Conservation (phyloP, 2,797 vertebrate genomes). For the Sarcophilus harrisii region DNA sequence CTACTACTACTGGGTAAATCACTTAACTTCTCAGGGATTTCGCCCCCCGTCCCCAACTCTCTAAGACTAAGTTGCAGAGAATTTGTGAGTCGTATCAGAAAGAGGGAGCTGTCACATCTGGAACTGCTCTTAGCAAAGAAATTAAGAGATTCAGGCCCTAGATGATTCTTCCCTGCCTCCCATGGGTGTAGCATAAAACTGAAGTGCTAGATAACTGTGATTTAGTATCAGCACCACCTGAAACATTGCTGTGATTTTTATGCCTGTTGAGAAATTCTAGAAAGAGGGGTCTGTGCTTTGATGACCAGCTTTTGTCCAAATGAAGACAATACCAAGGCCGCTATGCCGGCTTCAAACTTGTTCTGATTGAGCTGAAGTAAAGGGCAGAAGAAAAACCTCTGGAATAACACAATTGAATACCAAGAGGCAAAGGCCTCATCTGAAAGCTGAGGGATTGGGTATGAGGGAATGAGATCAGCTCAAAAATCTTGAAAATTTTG, state of each 20-base stretch:
- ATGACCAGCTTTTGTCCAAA: constrained; percentile 29
- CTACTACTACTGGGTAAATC: background rate
- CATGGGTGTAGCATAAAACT: background rate
- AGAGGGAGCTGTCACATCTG: background rate
- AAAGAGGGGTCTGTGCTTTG: constrained; percentile 22
- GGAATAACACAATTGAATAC: background rate
- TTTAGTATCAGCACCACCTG: background rate
- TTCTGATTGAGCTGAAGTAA: constrained; percentile 43
- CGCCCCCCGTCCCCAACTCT: background rate
- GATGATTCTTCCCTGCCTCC: background rate
- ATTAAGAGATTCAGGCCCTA: background rate
- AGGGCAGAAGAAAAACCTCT: background rate
- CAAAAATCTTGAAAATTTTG: background rate
- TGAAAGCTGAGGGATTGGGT: background rate
- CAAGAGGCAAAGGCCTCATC: background rate
- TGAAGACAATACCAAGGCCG: constrained; percentile 34
- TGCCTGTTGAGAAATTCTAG: constrained; percentile 17
- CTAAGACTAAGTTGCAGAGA: background rate
- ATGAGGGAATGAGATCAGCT: background rate
- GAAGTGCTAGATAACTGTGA: background rate
- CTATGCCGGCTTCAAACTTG: constrained; percentile 36
- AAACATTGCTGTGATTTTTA: background rate
- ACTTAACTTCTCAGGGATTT: background rate
- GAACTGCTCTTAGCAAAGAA: background rate
- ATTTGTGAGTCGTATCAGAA: background rate